These are phyloP conservation scores for Taxidea taxus DNA, from an alignment of 2,113 vertebrate genomes.

Conservation along the genomic window DNA sequence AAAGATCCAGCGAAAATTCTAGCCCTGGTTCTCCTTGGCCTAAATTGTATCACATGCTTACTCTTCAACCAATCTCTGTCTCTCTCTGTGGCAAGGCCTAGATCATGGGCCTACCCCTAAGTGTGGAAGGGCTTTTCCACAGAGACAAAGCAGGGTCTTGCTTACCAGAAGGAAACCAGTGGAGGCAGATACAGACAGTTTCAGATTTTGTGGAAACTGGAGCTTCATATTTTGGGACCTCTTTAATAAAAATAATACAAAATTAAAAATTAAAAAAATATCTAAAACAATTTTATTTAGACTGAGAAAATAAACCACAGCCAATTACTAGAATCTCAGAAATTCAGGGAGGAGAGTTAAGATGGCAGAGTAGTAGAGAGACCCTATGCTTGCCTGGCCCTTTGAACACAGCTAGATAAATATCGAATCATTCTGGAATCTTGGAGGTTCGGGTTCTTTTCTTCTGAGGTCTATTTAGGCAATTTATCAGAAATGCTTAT, in stretches of 20 bases:
- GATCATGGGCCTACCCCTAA: background rate
- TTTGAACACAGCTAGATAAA: background rate
- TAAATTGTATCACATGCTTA: background rate
- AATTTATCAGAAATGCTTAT: background rate
- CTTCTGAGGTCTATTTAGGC: background rate
- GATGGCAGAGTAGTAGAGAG: background rate
- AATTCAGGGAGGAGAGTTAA: background rate
- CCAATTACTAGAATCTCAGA: background rate
- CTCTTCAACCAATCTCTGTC: background rate
- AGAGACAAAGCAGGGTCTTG: background rate
- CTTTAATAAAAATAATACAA: background rate
- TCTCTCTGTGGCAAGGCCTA: background rate
- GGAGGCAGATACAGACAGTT: background rate
- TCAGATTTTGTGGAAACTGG: background rate
- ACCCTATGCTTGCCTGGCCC: background rate
- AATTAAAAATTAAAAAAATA: slow-evolving; percentile 1
- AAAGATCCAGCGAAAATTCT: slow-evolving; percentile 9
- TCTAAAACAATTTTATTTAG: slow-evolving; percentile 26
- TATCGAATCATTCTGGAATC: background rate
- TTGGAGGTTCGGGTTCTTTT: slow-evolving; percentile 7
- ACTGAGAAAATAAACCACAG: slow-evolving; percentile 7
- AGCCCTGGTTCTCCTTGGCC: background rate
- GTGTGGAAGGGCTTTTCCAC: background rate
- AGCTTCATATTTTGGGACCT: background rate
- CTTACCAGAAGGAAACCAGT: background rate